phyloP scores from a whole-genome alignment of 2,797 vertebrate genomes.

The Tinamus major region DNA sequence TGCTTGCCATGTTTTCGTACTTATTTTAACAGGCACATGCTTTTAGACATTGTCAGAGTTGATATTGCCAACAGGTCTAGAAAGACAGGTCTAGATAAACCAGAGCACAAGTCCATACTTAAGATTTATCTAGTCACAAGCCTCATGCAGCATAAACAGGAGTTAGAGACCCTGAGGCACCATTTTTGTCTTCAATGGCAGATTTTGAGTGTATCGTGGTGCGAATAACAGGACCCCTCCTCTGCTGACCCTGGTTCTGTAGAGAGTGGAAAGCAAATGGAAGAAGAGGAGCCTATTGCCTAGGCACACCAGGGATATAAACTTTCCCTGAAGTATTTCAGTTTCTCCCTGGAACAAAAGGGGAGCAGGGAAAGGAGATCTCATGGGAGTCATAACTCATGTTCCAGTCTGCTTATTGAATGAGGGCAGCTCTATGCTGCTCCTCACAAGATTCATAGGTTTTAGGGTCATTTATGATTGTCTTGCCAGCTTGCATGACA shows the following conservation, averaged over 20 bases:
- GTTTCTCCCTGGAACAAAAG: conserved; percentile 24
- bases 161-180: neutral
- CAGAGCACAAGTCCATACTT: neutral
- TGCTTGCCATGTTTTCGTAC: neutral
- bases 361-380: conserved; percentile 26
- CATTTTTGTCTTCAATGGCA: neutral
- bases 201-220: neutral
- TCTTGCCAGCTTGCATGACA: conserved; percentile 60
- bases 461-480: conserved; percentile 66
- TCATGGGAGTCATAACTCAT: conserved; percentile 30
- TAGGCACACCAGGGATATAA: neutral
- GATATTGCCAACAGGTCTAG: neutral
- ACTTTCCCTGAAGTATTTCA: conserved; percentile 36
- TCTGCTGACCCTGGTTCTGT: neutral
- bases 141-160: neutral
- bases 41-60: neutral
- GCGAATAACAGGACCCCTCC: neutral
- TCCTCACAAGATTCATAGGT: conserved; percentile 66
- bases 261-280: neutral
- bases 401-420: conserved; percentile 50
- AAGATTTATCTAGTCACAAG: neutral
- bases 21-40: neutral
- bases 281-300: neutral
- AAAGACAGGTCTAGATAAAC: neutral
- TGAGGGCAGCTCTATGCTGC: neutral